These are phyloP conservation scores for Aspiorhynchus laticeps DNA, from an alignment of 2,113 vertebrate genomes.

Conservation along the genomic window DNA sequence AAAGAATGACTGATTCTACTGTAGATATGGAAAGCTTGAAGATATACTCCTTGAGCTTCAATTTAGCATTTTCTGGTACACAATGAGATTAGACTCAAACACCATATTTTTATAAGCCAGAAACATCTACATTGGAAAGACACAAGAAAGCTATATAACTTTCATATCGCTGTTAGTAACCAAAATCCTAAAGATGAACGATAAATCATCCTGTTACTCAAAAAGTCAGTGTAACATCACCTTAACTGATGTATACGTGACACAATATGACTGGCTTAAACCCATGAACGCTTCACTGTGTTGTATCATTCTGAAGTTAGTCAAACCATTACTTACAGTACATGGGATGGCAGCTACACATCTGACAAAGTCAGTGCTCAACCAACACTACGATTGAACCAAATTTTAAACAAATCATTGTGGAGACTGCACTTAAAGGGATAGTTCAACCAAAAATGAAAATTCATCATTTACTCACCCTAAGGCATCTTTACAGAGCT, in stretches of 20 bases:
- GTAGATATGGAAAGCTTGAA: neutral
- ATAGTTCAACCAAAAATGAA: neutral
- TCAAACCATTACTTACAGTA: neutral
- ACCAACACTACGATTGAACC: neutral
- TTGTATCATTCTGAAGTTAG: neutral
- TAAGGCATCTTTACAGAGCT: too few species aligned
- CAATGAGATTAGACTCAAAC: neutral
- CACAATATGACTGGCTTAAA: neutral
- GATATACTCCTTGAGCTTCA: neutral
- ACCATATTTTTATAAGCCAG: neutral
- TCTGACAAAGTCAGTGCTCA: neutral
- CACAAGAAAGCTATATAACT: neutral
- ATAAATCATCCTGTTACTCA: neutral
- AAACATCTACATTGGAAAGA: neutral
- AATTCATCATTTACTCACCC: neutral
- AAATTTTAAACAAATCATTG: constrained; percentile 7
- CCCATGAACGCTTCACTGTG: neutral
- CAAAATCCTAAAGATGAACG: neutral
- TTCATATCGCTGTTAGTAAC: neutral
- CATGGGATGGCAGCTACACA: neutral
- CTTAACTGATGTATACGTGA: neutral
- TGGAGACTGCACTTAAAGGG: neutral
- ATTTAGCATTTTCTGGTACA: neutral
- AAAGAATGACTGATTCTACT: too few species aligned
- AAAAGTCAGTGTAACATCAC: neutral